Conservation (phyloP, 2,113 vertebrate genomes). For the Lagopus muta region DNA sequence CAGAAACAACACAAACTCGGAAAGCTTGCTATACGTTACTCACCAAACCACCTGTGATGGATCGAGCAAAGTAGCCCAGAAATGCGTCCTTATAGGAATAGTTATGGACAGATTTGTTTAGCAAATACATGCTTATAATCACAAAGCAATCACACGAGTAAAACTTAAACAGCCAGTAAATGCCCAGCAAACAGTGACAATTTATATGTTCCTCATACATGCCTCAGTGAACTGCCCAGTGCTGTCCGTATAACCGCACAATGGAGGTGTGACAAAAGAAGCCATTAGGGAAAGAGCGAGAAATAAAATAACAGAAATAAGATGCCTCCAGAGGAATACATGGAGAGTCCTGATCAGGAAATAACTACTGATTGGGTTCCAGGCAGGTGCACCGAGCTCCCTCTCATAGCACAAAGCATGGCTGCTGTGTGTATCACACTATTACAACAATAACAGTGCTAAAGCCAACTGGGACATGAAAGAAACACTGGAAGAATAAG, state of each 20-base stretch:
- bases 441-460: not conserved
- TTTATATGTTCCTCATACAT: not conserved
- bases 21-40: not conserved
- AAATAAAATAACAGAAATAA: not conserved
- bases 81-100: not conserved
- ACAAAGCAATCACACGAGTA: not conserved
- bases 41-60: not conserved
- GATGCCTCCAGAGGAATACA: not conserved
- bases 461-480: not conserved
- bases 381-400: not conserved
- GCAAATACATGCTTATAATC: not conserved
- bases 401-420: not conserved
- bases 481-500: not conserved
- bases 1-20: not conserved
- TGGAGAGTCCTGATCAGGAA: not conserved
- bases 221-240: not conserved
- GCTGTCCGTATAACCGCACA: not conserved
- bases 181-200: not conserved
- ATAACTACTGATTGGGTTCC: not conserved
- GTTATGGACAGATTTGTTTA: not conserved
- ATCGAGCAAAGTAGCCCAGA: not conserved
- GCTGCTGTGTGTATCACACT: not conserved
- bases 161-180: not conserved
- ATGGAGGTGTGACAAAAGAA: not conserved
- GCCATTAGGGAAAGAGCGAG: not conserved